phyloP scores from a whole-genome alignment of 2,797 vertebrate species.

The Chrosomus eos region DNA sequence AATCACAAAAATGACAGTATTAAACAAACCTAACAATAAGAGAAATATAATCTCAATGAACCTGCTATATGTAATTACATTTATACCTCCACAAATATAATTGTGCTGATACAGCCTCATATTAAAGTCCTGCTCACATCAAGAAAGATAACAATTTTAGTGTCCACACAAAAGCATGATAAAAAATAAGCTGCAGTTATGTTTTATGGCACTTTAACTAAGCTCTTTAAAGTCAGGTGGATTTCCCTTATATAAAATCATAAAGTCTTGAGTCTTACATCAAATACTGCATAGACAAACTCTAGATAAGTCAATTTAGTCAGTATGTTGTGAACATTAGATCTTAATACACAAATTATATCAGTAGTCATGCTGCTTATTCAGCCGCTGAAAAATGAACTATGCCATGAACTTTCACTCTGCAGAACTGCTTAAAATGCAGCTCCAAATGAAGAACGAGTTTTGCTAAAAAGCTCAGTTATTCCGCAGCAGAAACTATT shows the following conservation, averaged over 20 bases:
- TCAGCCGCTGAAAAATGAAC: slow-evolving; percentile 6
- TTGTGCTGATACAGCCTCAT: background rate
- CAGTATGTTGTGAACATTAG: slow-evolving; percentile 4
- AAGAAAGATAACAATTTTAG: background rate
- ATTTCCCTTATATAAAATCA: background rate
- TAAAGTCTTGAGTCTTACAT: background rate
- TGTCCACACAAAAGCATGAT: background rate
- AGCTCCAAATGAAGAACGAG: background rate
- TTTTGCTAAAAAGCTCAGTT: background rate
- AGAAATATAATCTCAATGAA: background rate
- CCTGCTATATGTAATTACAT: background rate
- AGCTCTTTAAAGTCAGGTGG: background rate
- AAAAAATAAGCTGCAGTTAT: background rate
- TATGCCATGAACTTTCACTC: slow-evolving; percentile 1
- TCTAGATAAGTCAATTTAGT: background rate
- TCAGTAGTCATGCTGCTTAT: slow-evolving; percentile 7
- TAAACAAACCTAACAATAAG: background rate
- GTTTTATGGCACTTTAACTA: background rate
- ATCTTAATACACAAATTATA: slow-evolving; percentile 9
- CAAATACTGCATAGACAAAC: slow-evolving; percentile 3
- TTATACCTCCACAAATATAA: background rate
- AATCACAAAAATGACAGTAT: background rate
- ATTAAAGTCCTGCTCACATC: background rate
- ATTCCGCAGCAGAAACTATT: background rate
- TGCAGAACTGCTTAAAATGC: background rate